Conservation (phyloP, 2,113 vertebrate genomes). For the Gnathonemus echidnorhynchus region DNA sequence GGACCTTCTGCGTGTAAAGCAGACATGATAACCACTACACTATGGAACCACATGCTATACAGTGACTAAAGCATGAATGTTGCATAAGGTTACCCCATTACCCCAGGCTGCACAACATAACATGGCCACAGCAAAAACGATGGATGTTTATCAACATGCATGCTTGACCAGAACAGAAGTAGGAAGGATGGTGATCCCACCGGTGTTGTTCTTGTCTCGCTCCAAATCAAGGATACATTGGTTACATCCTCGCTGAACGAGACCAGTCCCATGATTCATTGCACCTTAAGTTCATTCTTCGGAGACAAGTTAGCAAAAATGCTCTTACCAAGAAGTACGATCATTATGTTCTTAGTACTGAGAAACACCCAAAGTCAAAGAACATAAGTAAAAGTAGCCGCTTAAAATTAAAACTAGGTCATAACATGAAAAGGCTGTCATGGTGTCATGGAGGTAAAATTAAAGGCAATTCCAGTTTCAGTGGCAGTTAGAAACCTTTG, state of each 20-base stretch:
- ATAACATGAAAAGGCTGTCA: neutral
- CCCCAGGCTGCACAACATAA: neutral
- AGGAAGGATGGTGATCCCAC: neutral
- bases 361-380: neutral
- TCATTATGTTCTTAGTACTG: neutral
- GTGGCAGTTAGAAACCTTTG: neutral
- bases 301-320: neutral
- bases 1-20: constrained; percentile 99
- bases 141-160: neutral
- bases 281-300: neutral
- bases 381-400: neutral
- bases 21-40: constrained; percentile 99
- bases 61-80: accelerated
- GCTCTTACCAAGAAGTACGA: neutral
- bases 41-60: constrained; percentile 69
- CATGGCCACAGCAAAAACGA: neutral
- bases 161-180: neutral
- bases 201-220: neutral
- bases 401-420: neutral
- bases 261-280: neutral
- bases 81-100: neutral
- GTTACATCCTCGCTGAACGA: neutral
- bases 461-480: neutral
- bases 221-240: neutral
- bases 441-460: neutral